Base-by-base conservation (phyloP, 2,888 invertebrate genomes). In the Phytoseiulus persimilis region DNA sequence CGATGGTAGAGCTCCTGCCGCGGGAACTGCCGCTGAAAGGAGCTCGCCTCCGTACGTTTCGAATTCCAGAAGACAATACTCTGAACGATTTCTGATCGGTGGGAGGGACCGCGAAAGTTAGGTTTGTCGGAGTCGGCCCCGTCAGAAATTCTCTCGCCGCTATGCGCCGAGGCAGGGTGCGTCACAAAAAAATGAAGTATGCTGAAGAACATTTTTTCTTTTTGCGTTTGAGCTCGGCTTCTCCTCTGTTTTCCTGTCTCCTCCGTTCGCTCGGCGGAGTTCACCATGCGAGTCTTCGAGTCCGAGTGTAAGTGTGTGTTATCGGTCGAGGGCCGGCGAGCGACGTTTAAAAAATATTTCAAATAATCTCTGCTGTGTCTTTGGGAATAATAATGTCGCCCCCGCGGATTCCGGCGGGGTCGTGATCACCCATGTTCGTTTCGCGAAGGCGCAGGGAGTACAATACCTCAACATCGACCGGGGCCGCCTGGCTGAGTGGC, bases 331-430 rank as follows among this genome's bases (percentile, higher is more conserved):
- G n/a, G 84, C 84, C 32, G 84, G 84, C 31, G 31, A 33, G 31
- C 32, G 31, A 31, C 87, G 87, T 87, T 87, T n/a, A 87, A 87
- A 87, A 87, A 87, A 87, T 87, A 87, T 87, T 87, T 87, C 87
- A 87, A 87, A 87, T 87, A 87, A 87, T 87, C 87, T 87, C 45
- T 33, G 33, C 87, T 33, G 87, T 87, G 39, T 87, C 87, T 87
- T 87, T 87, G 32, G 39, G 87, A 87, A 87, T 87, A 87, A 87
- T 87, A 87, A 87, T 87, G 87, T 87, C 45, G 87, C 87, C 87
- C 87, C 87, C 87, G 31, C 23, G 33, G 18, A 65, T 65, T 28
- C 65, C 65, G 65, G 18, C 28, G 65, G 65, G 65, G 65, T 28
- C 18, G 11, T 65, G 65, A 65, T 65, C 65, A 28, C 65, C 65